Conservation (phyloP, 2,113 vertebrate species). For the Phyllopteryx taeniolatus region DNA sequence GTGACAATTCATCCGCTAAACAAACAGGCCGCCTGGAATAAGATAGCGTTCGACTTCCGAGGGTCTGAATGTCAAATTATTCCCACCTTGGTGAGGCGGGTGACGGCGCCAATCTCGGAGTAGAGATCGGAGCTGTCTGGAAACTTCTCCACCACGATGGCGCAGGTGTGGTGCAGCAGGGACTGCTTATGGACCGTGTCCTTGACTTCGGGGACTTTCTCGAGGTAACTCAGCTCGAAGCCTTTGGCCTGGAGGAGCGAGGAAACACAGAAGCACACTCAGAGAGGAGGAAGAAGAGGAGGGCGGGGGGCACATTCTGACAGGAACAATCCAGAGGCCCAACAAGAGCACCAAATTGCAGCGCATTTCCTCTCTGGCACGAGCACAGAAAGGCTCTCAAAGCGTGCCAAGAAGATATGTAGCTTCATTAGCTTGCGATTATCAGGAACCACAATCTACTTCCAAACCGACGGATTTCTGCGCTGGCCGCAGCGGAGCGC, state of each 20-base stretch:
- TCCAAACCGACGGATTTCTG: constrained; percentile 46
- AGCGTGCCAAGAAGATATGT: constrained; percentile 33
- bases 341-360: constrained; percentile 43
- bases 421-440: constrained; percentile 64
- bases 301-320: constrained; percentile 36
- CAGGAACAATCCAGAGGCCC: constrained; percentile 33
- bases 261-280: constrained; percentile 28
- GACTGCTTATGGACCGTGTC: constrained; percentile 98
- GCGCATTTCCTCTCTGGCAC: constrained; percentile 54
- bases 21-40: too few relatives aligned
- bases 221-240: constrained; percentile 96
- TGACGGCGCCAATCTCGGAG: constrained; percentile 94
- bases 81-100: constrained; percentile 91
- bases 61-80: not conserved
- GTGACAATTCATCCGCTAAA: too few relatives aligned
- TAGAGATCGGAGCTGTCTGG: constrained; percentile 96
- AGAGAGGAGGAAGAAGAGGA: constrained; percentile 7
- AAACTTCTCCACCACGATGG: constrained; percentile 95
- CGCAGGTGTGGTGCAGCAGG: constrained; percentile 89
- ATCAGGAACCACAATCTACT: constrained; percentile 59
- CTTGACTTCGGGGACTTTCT: constrained; percentile 98
- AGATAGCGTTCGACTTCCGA: not conserved
- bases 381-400: constrained; percentile 25
- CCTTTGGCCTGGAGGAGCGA: constrained; percentile 85
- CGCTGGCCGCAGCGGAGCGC: constrained; percentile 36